A percentile compares a stretch with the other conserved stretches of the same genome.
Evolutionary conservation across 2,888 invertebrate species (phyloP).

Genomic region (Leptarthrus brevirostris): DNA sequence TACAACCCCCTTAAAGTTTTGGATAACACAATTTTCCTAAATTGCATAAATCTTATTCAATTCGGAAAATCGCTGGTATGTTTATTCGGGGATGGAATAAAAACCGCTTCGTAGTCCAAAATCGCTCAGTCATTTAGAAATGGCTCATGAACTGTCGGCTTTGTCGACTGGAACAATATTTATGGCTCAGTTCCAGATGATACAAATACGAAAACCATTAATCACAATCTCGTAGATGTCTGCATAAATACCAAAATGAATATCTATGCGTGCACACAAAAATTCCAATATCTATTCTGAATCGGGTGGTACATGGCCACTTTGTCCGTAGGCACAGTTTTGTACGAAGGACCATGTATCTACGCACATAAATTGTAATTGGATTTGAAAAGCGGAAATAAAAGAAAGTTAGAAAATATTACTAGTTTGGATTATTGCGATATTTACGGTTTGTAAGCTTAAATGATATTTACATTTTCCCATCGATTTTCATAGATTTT

Average conservation of each 20-base stretch:
- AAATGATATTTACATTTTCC: constrained; percentile 22
- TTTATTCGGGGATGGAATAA: neutral
- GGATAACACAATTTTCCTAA: too few relatives aligned
- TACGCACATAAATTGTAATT: constrained; percentile 40
- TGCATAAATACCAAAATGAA: constrained; percentile 36
- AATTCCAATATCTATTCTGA: neutral
- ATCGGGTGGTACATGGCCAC: neutral
- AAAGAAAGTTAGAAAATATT: constrained; percentile 32
- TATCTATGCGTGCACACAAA: constrained; percentile 37
- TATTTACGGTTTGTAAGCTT: neutral
- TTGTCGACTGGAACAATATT: constrained; percentile 48
- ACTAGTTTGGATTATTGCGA: constrained; percentile 24
- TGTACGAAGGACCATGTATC: constrained; percentile 1
- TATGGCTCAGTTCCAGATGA: constrained; percentile 43
- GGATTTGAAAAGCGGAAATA: constrained; percentile 43
- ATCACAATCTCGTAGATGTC: constrained; percentile 46
- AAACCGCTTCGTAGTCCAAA: constrained; percentile 18
- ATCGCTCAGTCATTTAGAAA: constrained; percentile 43
- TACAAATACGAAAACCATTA: constrained; percentile 44
- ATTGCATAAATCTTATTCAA: too few relatives aligned
- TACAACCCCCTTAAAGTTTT: too few relatives aligned
- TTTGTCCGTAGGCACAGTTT: neutral
- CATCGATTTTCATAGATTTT: neutral
- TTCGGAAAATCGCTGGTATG: too few relatives aligned
- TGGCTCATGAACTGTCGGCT: constrained; percentile 42